Evolutionary conservation across 1,140 invertebrate species (phyloP).

Genomic region (Hycleus phaleratus): DNA sequence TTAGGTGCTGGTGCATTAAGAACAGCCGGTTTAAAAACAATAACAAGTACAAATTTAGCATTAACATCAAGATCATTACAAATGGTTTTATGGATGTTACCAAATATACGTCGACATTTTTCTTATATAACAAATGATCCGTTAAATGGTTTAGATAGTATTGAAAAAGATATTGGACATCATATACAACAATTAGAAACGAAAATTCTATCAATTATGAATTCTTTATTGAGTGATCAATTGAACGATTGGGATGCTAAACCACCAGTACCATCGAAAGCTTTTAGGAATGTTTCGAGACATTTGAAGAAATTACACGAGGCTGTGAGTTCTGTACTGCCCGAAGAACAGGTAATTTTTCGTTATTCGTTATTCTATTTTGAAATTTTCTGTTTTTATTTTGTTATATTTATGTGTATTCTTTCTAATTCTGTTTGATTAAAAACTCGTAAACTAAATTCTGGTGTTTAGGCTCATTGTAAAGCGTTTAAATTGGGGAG

Average conservation of each 20-base stretch:
- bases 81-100: constrained; percentile 69
- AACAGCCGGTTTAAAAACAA: constrained; percentile 91
- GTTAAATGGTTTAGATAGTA: constrained; percentile 49
- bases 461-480: no score
- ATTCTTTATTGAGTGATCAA: constrained; percentile 69
- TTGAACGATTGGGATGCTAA: constrained; percentile 83
- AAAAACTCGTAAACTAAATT: no score
- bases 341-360: constrained; percentile 54
- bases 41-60: constrained; percentile 90
- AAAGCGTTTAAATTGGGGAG: no score
- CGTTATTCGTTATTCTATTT: no score
- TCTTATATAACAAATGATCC: constrained; percentile 42
- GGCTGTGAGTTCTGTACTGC: constrained; percentile 74
- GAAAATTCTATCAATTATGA: constrained; percentile 86
- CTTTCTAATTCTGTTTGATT: no score
- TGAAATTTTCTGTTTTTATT: no score
- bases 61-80: constrained; percentile 83
- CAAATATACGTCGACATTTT: constrained; percentile 61
- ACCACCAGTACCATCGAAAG: constrained; percentile 88
- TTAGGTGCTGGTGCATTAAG: constrained; percentile 91
- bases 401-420: no score
- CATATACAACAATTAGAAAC: constrained; percentile 87
- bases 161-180: constrained; percentile 73
- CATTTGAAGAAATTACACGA: constrained; percentile 90
- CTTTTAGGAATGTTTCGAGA: constrained; percentile 86